Base-by-base conservation (phyloP, 2,113 vertebrate species). In the Aptenodytes forsteri region DNA sequence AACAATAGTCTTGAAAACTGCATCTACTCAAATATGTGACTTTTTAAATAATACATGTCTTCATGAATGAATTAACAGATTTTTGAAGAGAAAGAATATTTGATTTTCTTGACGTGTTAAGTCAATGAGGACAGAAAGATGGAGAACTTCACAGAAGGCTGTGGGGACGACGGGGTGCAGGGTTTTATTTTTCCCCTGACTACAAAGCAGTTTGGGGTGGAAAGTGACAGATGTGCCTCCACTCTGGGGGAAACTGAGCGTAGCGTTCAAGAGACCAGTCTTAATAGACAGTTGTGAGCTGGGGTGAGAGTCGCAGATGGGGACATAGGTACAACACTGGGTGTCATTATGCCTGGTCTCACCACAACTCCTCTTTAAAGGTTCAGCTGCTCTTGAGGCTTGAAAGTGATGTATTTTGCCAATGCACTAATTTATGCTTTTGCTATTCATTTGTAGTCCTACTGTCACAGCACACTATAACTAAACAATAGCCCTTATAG, bases 61-160 rank as follows among this genome's bases (percentile, higher is more conserved):
- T 97, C 95, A 97, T 94, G 82, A 97, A 95, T 97, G 97, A 93
- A 95, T 96, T 93, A 96, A 88, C 88, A 95, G 87, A 25, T 94
- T 93, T 93, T 93, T 94, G 71, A 97, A 97, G 69, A 91, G 83
- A 84, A 93, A 69, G 87, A 97, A 80, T 94, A 87, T 88, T 91
- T 97, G 4, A 97, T 97, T 94, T 96, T 79, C 87, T 93, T 95
- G 95, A 85, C 9, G 4, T 18, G 46, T 93, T 90, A 94, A 92
- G 58, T 92, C 90, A 95, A 66, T 12, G 62, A 93, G 54, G 49
- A 83, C 30, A 73, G 87, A 72, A 94, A 80, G 70, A 81, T 54
- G 65, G 70, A 84, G 62, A 85, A 83, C 65, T 93, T 97, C 93
- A 95, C 54, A 94, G 92, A 73, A 76, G 34, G 66, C 95, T 94